phyloP scores from a whole-genome alignment of 2,888 invertebrate genomes.

The Hymenopus coronatus region DNA sequence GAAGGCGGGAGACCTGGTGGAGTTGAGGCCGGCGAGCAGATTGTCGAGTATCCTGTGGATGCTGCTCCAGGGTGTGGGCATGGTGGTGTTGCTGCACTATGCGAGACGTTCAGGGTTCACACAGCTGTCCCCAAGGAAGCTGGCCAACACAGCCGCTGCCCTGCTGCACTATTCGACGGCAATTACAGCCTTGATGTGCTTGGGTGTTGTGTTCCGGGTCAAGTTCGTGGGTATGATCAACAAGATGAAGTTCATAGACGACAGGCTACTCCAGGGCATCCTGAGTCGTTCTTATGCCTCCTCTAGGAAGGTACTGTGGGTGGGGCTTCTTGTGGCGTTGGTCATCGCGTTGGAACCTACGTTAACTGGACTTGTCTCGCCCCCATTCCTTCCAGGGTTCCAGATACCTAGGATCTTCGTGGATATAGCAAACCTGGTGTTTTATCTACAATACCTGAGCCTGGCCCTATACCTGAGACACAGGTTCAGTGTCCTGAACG shows the following conservation, averaged over 20 bases:
- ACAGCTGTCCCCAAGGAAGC: neutral
- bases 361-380: too few relatives aligned
- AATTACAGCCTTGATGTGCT: too few relatives aligned
- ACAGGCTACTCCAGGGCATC: neutral
- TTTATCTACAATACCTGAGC: neutral
- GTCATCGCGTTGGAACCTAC: too few relatives aligned
- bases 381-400: too few relatives aligned
- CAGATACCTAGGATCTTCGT: too few relatives aligned
- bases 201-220: neutral
- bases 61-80: too few relatives aligned
- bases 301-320: too few relatives aligned
- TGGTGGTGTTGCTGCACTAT: too few relatives aligned
- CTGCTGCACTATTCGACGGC: neutral
- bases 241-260: neutral
- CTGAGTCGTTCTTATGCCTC: too few relatives aligned
- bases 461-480: neutral
- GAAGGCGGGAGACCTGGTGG: neutral
- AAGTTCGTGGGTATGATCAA: neutral
- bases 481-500: neutral
- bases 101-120: neutral
- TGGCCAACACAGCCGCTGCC: neutral
- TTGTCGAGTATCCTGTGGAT: too few relatives aligned
- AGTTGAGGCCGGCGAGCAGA: neutral
- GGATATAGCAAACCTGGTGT: too few relatives aligned
- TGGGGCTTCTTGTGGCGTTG: too few relatives aligned